A percentile compares a stretch with the other conserved stretches of the same genome.
These are phyloP conservation scores for Passerina amoena DNA, from an alignment of 2,113 vertebrate genomes.

Conservation along the genomic window DNA sequence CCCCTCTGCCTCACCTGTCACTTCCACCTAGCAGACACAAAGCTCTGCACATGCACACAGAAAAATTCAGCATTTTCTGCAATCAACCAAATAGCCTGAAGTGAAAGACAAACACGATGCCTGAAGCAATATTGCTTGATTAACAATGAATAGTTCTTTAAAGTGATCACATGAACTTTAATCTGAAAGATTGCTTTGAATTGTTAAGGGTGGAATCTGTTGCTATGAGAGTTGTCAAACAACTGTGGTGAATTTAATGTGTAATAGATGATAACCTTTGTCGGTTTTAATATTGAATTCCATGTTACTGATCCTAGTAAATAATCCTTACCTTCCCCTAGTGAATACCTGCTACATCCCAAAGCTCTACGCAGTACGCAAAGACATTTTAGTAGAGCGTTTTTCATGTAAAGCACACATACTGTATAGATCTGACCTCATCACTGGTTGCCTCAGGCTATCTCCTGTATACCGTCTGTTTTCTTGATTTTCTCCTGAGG, in stretches of 20 bases:
- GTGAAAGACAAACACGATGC: slow-evolving; percentile 69
- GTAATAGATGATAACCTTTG: slow-evolving; percentile 84
- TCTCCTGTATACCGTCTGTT: slow-evolving; percentile 78
- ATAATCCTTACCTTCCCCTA: slow-evolving; percentile 78
- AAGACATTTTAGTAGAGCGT: slow-evolving; percentile 81
- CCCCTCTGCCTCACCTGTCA: not conserved
- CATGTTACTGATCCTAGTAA: slow-evolving; percentile 83
- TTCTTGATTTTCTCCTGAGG: slow-evolving; percentile 78
- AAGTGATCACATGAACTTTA: slow-evolving; percentile 71
- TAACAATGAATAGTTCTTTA: slow-evolving; percentile 67
- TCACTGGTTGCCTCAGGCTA: slow-evolving; percentile 81
- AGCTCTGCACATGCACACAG: not conserved
- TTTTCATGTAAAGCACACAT: slow-evolving; percentile 87
- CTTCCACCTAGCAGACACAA: not conserved
- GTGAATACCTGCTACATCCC: slow-evolving; percentile 78
- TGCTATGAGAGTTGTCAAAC: slow-evolving; percentile 80
- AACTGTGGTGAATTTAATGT: slow-evolving; percentile 81
- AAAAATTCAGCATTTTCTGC: slow-evolving; percentile 25
- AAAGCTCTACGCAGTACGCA: slow-evolving; percentile 72
- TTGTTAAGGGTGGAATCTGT: slow-evolving; percentile 72
- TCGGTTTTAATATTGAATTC: slow-evolving; percentile 85
- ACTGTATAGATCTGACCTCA: slow-evolving; percentile 85
- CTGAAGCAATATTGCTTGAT: slow-evolving; percentile 71
- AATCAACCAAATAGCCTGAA: slow-evolving; percentile 64
- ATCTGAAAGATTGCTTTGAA: slow-evolving; percentile 71